These are phyloP conservation scores for Cryptus armator DNA, from an alignment of 2,888 invertebrate genomes.

Conservation along the genomic window DNA sequence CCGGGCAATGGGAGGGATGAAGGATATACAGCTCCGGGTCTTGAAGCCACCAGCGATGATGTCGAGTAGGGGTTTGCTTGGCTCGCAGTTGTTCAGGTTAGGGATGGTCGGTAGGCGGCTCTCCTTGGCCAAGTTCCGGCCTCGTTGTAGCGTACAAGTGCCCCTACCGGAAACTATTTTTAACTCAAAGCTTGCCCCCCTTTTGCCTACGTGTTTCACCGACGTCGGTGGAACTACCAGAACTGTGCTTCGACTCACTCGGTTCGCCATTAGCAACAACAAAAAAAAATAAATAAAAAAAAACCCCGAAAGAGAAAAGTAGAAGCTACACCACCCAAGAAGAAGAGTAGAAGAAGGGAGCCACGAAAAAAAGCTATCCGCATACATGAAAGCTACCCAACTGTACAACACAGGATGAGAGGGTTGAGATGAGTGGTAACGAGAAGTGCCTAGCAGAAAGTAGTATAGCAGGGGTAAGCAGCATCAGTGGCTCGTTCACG, in stretches of 20 bases:
- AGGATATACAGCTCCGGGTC: constrained; percentile 11
- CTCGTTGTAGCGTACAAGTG: constrained; percentile 35
- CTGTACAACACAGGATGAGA: too few species aligned
- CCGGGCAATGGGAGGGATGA: neutral
- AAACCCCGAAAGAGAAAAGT: neutral
- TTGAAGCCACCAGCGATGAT: constrained; percentile 43
- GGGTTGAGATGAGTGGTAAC: too few species aligned
- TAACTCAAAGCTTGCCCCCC: constrained; percentile 51
- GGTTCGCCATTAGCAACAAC: constrained; percentile 22
- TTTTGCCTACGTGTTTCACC: constrained; percentile 3
- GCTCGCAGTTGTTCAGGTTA: neutral
- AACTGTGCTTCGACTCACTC: constrained; percentile 42
- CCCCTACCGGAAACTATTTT: constrained; percentile 58
- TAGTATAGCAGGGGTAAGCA: neutral
- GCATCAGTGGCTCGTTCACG: neutral
- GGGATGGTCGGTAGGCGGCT: constrained; percentile 22
- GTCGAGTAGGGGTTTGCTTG: constrained; percentile 44
- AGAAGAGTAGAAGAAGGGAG: too few species aligned
- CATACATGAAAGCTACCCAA: too few species aligned
- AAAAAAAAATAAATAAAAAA: constrained; percentile 1
- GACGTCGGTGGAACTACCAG: constrained; percentile 8
- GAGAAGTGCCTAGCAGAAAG: too few species aligned
- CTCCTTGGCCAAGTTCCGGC: constrained; percentile 36
- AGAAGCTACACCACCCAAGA: neutral
- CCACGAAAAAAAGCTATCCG: too few species aligned